Evolutionary conservation across 2,888 invertebrate species (phyloP).

Genomic region (Cylloceria caligata): DNA sequence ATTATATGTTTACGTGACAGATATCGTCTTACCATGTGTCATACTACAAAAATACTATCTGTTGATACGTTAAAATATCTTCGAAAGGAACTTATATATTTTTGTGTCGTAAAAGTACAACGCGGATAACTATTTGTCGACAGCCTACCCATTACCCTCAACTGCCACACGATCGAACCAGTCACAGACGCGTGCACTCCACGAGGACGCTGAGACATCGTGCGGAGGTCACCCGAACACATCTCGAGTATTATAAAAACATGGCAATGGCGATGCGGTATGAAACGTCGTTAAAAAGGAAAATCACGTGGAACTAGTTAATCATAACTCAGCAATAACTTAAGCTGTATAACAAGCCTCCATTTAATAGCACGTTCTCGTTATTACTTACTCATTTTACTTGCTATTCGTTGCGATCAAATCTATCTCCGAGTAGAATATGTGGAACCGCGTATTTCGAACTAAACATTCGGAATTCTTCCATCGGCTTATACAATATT

Average conservation of each 20-base stretch:
- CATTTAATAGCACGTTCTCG: background rate
- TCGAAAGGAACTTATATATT: too few species aligned
- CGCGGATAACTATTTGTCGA: background rate
- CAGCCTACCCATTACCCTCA: background rate
- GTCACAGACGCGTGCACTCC: background rate
- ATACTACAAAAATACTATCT: background rate
- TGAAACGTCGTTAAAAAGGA: background rate
- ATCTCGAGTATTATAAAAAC: background rate
- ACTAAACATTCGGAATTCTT: slow-evolving; percentile 1
- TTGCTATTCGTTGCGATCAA: background rate
- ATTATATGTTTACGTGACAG: slow-evolving; percentile 8
- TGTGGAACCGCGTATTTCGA: background rate
- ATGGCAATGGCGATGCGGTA: background rate
- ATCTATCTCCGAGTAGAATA: background rate
- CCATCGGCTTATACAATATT: background rate
- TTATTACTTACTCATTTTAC: background rate
- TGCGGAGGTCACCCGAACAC: background rate
- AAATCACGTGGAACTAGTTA: background rate
- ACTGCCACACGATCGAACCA: background rate
- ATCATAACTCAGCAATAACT: background rate
- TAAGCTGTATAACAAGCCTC: background rate
- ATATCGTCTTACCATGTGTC: background rate
- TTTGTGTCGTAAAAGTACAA: background rate
- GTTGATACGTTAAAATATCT: background rate
- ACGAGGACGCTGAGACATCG: background rate